A percentile compares a stretch with the other conserved stretches of the same genome.
Evolutionary conservation across 2,113 vertebrate species (phyloP).

Genomic region (Trachemys scripta): DNA sequence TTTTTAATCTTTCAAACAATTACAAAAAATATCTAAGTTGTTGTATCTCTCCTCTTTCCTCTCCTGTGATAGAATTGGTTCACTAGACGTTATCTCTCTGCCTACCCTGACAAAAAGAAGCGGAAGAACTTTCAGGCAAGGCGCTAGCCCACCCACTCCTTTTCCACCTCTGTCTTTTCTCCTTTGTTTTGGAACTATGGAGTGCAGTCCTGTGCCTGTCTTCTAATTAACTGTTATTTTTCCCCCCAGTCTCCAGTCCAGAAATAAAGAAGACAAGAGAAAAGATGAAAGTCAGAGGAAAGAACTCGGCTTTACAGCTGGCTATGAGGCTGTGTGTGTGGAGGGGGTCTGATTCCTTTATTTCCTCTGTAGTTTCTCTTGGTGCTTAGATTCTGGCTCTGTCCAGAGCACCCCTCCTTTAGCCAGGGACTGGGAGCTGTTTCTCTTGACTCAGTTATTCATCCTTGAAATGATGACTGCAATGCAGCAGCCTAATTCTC

Average conservation of each 20-base stretch:
- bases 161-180: not conserved
- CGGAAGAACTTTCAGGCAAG: not conserved
- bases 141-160: not conserved
- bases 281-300: not conserved
- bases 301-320: not conserved
- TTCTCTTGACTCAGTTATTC: not conserved
- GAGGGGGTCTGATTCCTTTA: not conserved
- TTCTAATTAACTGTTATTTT: not conserved
- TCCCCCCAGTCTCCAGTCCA: not conserved
- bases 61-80: not conserved
- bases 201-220: not conserved
- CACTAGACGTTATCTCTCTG: not conserved
- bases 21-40: not conserved
- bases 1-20: not conserved
- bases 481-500: not conserved
- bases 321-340: not conserved
- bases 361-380: not conserved
- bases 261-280: not conserved
- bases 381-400: not conserved
- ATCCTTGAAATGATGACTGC: not conserved
- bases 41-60: not conserved
- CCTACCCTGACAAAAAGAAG: not conserved
- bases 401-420: not conserved
- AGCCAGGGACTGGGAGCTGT: not conserved
- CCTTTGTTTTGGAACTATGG: not conserved